These are phyloP conservation scores for Emydocephalus ijimae DNA, from an alignment of 2,113 vertebrate species.

Conservation along the genomic window DNA sequence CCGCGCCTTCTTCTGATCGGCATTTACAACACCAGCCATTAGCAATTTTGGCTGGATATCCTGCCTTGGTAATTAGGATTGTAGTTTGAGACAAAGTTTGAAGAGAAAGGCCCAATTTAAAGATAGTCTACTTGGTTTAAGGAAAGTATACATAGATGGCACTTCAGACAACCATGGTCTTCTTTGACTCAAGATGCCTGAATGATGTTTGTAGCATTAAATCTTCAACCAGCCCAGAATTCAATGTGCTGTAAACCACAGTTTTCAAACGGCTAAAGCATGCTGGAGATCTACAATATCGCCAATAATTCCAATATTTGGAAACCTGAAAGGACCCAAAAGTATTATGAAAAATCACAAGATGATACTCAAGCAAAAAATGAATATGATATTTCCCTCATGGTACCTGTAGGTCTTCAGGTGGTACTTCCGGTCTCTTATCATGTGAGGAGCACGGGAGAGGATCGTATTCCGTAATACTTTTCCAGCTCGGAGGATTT, in stretches of 20 bases:
- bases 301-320: constrained; percentile 42
- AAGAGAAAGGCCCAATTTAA: not conserved
- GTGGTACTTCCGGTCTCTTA: constrained; percentile 96
- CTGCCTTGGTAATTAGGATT: not conserved
- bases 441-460: constrained; percentile 91
- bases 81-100: not conserved
- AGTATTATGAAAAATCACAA: constrained; percentile 35
- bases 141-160: not conserved
- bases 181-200: not conserved
- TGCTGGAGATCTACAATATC: constrained; percentile 15
- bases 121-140: not conserved
- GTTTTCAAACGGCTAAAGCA: not conserved
- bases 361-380: not conserved
- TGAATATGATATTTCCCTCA: not conserved
- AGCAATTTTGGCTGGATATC: not conserved
- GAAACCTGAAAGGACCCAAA: constrained; percentile 27
- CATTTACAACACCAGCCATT: no score
- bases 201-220: not conserved
- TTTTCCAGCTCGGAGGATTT: constrained; percentile 88
- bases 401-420: constrained; percentile 91
- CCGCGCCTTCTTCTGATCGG: no score
- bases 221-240: not conserved
- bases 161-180: not conserved
- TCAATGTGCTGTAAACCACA: not conserved
- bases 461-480: constrained; percentile 87